Evolutionary conservation across 2,888 invertebrate species (phyloP).

Genomic region (Zeuzera pyrina): DNA sequence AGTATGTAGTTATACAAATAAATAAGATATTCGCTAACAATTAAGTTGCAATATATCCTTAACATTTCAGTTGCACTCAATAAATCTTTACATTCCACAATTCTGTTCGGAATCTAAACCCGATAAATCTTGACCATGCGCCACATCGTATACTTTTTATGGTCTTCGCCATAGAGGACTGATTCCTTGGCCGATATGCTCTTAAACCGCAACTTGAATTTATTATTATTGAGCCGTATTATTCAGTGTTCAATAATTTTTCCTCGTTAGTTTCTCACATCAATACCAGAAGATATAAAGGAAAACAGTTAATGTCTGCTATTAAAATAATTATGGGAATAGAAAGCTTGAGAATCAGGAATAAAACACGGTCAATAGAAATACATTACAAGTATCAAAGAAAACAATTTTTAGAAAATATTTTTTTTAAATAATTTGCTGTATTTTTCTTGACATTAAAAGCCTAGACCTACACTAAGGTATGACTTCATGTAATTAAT

Average conservation of each 20-base stretch:
- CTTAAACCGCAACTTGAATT: conserved; percentile 33
- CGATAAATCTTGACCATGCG: conserved; percentile 52
- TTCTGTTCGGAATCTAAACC: conserved; percentile 37
- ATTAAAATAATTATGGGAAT: no score
- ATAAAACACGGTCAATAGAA: no score
- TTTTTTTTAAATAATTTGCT: no score
- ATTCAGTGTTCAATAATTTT: conserved; percentile 37
- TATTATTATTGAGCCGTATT: conserved; percentile 36
- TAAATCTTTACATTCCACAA: conserved; percentile 38
- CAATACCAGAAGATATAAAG: no score
- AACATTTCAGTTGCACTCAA: conserved; percentile 28
- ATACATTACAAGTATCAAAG: no score
- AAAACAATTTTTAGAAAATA: no score
- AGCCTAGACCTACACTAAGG: no score
- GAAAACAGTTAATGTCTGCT: no score
- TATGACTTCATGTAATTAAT: no score
- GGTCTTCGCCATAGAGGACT: conserved; percentile 38
- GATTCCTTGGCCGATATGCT: conserved; percentile 56
- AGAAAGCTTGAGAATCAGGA: no score
- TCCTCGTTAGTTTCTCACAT: no score
- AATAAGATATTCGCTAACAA: conserved; percentile 7
- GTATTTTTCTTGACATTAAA: no score
- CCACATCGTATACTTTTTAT: conserved; percentile 32
- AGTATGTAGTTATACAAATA: background rate
- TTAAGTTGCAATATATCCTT: conserved; percentile 24